Percentiles rank a stretch among this genome's conserved stretches.
Conservation (phyloP, 2,113 vertebrate species). For the Tupaia tana region DNA sequence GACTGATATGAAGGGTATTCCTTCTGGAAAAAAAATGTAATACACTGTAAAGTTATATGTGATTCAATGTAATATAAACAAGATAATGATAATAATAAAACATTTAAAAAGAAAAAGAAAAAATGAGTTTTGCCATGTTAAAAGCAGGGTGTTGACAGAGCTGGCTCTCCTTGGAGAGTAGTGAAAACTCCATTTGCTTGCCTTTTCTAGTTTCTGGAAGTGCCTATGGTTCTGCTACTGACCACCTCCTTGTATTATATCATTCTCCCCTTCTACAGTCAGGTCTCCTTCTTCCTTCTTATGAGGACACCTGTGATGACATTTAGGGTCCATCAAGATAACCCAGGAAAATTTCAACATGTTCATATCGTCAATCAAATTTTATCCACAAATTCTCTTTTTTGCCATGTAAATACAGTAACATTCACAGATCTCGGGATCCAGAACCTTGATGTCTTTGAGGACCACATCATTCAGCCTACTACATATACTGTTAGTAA, state of each 20-base stretch:
- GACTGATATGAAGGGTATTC: too few species aligned
- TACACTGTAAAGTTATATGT: too few species aligned
- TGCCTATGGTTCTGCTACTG: not conserved
- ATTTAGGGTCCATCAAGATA: not conserved
- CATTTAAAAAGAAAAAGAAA: too few species aligned
- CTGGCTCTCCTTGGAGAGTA: not conserved
- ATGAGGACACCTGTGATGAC: not conserved
- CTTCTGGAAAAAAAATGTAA: too few species aligned
- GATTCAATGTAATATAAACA: too few species aligned
- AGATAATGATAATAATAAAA: too few species aligned
- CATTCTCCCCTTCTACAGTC: not conserved
- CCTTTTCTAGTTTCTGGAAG: not conserved
- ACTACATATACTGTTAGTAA: not conserved
- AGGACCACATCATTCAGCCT: not conserved
- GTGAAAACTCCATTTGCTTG: not conserved
- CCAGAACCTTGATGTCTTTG: not conserved
- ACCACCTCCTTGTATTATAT: not conserved
- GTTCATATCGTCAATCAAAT: not conserved
- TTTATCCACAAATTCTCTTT: not conserved
- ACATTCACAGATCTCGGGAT: not conserved
- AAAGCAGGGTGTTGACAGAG: not conserved
- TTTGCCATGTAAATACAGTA: not conserved
- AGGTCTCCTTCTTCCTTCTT: not conserved
- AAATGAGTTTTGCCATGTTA: not conserved
- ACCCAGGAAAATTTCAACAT: not conserved